A percentile compares a stretch with the other conserved stretches of the same genome.
phyloP scores from a whole-genome alignment of 1,140 invertebrate genomes.

The Trypoxylus dichotomus region DNA sequence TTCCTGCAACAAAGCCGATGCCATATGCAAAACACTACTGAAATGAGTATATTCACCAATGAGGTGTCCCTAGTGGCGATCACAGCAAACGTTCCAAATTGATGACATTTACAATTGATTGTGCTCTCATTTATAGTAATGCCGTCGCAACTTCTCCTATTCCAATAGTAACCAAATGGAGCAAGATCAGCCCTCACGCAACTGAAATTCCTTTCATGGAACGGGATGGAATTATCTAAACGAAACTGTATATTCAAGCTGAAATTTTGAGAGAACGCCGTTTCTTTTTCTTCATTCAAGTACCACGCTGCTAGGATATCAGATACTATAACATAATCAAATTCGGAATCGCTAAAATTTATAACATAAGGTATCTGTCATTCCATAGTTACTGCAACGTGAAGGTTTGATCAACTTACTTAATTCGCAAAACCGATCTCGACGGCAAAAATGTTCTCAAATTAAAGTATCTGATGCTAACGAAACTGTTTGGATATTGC shows the following conservation, averaged over 20 bases:
- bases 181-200: constrained; percentile 11
- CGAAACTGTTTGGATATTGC: background rate
- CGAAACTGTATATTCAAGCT: background rate
- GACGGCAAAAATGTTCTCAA: constrained; percentile 5
- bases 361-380: background rate
- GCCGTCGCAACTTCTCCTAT: background rate
- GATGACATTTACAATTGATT: constrained; percentile 11
- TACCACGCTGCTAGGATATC: constrained; percentile 17
- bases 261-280: background rate
- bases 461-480: constrained; percentile 17
- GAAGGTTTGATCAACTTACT: background rate
- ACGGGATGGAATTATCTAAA: background rate
- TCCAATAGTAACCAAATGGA: constrained; percentile 12
- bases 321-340: constrained; percentile 25
- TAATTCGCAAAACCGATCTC: background rate
- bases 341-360: constrained; percentile 17
- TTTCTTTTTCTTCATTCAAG: constrained; percentile 1
- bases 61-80: background rate
- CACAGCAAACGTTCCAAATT: constrained; percentile 25
- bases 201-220: background rate
- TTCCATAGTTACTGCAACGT: background rate
- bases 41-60: background rate
- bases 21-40: background rate
- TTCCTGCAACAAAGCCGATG: background rate
- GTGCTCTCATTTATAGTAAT: background rate